Evolutionary conservation across 2,797 vertebrate species (phyloP), one percentile per base, ranked within the genome.

Genomic region (Notolabrus celidotus): DNA sequence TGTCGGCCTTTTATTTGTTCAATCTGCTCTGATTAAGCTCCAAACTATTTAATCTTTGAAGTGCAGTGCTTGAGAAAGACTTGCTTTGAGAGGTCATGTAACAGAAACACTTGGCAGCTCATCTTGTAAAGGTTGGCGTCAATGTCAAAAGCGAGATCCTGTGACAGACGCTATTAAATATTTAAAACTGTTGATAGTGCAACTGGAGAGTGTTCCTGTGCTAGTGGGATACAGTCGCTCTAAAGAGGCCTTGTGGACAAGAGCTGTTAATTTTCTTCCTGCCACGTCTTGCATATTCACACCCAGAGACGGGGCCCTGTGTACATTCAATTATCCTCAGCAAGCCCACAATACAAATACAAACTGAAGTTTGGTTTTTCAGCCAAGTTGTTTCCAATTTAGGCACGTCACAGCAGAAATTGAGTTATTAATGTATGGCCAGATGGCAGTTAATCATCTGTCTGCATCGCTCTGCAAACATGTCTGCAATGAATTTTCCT

Each of bases 101-200:
- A 85, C 76, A 56, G 84, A 84, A 88, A 83, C 85, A 82, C 82
- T 88, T 53, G 61, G 77, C 82, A 78, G 79, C 77, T 77, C 61
- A n/a, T 77, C 34, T 31, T 51, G 72, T 31, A 76, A 80, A 90
- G 88, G 90, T 90, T 86, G 91, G 75, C 61, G 83, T 90, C 91
- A 93, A 92, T 86, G 92, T 93, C 90, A 92, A 88, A 88, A 82
- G 88, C 77, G 74, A 78, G 91, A 90, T 93, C 92, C 80, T 58
- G 83, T 93, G 90, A 90, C 92, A 85, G 90, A 69, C 65, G 29
- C 17, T 34, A 91, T 94, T 92, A 94, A 94, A 92, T 90, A 94
- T 94, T 93, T 86, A 93, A 83, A 82, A 84, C 23, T 90, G 90
- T 91, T 92, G 89, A 89, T 86, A 52, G 86, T 86, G 89, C 75